Conservation (phyloP, 2,113 vertebrate genomes). For the Takifugu flavidus region DNA sequence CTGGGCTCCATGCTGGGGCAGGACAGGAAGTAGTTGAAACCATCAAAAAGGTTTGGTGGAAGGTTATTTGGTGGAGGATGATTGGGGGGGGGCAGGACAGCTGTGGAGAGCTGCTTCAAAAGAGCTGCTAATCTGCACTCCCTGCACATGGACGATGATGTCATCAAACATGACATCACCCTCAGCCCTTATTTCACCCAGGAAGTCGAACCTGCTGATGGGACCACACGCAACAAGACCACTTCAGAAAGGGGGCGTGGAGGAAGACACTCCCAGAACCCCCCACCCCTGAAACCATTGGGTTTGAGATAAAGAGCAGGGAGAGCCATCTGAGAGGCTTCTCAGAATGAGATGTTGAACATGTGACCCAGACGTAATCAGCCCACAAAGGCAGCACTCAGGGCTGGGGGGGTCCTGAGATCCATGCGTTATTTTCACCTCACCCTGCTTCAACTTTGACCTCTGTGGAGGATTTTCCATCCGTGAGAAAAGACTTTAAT, state of each 20-base stretch:
- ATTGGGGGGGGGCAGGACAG: constrained; percentile 43
- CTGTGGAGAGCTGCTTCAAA: constrained; percentile 30
- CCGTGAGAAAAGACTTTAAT: too few species aligned
- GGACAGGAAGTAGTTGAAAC: not conserved
- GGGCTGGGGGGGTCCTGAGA: not conserved
- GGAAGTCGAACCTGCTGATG: not conserved
- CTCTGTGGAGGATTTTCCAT: too few species aligned
- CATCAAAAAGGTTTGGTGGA: not conserved
- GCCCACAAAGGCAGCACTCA: constrained; percentile 34
- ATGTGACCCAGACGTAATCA: constrained; percentile 37
- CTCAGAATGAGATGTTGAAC: constrained; percentile 21
- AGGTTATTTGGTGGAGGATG: constrained; percentile 48
- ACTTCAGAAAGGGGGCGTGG: constrained; percentile 14
- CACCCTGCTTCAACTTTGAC: not conserved
- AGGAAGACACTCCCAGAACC: constrained; percentile 5
- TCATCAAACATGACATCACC: constrained; percentile 68
- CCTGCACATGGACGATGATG: constrained; percentile 58
- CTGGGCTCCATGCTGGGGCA: too few species aligned
- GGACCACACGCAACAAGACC: too few species aligned
- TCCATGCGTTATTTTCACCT: constrained; percentile 11
- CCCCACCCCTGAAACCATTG: too few species aligned
- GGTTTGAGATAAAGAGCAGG: too few species aligned
- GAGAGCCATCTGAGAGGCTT: constrained; percentile 11
- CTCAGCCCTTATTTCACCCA: constrained; percentile 20
- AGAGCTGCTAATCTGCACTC: constrained; percentile 48